Evolutionary conservation across 2,113 vertebrate species (phyloP), one percentile per base, ranked within the genome.

Genomic region (Corythornis madagascariensis): DNA sequence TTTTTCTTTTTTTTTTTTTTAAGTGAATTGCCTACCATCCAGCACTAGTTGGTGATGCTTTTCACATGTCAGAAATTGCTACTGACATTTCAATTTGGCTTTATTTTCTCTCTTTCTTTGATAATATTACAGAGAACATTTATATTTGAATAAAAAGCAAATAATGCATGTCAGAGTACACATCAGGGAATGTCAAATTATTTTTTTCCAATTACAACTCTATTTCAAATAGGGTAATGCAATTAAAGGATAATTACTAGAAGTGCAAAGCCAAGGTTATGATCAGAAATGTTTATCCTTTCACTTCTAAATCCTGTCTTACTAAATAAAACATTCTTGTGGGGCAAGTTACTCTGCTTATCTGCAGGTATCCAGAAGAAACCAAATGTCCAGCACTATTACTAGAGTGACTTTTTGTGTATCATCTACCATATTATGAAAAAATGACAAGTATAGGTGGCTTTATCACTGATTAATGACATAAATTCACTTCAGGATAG

Each of bases 141-240:
- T 99, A 98, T 98, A 99, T 99, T 97, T 98, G 98, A 99, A 98
- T 98, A 98, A 98, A 98, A 97, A 97, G 95, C 95, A 98, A 98
- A 97, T 94, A 97, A 94, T 82, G 81, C 96, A 96, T 93, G 96
- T 96, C 97, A 97, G 96, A 95, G 96, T 95, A 96, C 52, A 88
- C 96, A 96, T 97, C 96, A 84, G 95, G 95, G 95, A 97, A 97
- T 81, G 94, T 96, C 95, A 97, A 91, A 97, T 96, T 96, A 96
- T 61, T 97, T 97, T 98, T 97, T 98, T 95, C 96, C 97, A 97
- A 97, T 98, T 98, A 98, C 96, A 92, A 88, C 95, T 97, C 96
- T 97, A 95, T 98, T 98, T 98, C 97, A 97, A 97, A 98, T 87
- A 96, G 95, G 84, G 86, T 98, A 97, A 98, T 97, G 96, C 97